Conservation (phyloP, 2,113 vertebrate genomes). For the Pholis gunnellus region DNA sequence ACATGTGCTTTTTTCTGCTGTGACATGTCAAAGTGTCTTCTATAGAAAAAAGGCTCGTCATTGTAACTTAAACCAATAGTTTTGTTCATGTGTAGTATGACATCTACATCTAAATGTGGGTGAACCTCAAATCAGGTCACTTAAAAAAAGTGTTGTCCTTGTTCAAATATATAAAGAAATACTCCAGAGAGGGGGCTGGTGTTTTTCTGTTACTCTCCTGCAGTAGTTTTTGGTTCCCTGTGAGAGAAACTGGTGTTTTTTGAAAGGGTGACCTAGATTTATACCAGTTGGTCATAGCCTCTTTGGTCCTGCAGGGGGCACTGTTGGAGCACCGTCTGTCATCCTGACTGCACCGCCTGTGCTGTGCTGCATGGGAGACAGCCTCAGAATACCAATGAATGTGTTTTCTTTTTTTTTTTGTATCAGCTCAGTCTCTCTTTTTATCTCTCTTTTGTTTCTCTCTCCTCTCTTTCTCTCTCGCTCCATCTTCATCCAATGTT, state of each 20-base stretch:
- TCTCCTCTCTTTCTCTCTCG: conserved; percentile 35
- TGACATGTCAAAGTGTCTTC: background rate
- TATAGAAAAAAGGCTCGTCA: background rate
- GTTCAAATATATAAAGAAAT: conserved; percentile 59
- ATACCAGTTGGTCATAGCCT: background rate
- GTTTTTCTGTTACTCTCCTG: conserved; percentile 55
- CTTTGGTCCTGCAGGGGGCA: conserved; percentile 73
- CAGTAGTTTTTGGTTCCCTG: conserved; percentile 60
- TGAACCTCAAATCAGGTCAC: conserved; percentile 72
- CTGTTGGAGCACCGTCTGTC: conserved; percentile 60
- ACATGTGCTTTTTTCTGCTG: background rate
- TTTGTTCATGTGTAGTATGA: background rate
- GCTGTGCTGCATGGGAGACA: conserved; percentile 84
- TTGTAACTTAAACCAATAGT: background rate
- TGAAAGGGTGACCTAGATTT: conserved; percentile 81
- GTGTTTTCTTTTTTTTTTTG: background rate
- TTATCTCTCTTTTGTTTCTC: conserved; percentile 34
- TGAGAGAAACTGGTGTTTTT: conserved; percentile 59
- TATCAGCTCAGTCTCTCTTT: conserved; percentile 49
- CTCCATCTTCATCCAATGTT: conserved; percentile 42
- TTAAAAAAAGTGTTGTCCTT: conserved; percentile 66
- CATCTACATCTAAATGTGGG: background rate
- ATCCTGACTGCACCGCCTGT: conserved; percentile 28
- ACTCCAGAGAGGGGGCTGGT: conserved; percentile 55
- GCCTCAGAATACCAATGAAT: conserved; percentile 84